These are phyloP conservation scores for Sycobia sp. DNA, from an alignment of 1,140 invertebrate species.

Conservation along the genomic window DNA sequence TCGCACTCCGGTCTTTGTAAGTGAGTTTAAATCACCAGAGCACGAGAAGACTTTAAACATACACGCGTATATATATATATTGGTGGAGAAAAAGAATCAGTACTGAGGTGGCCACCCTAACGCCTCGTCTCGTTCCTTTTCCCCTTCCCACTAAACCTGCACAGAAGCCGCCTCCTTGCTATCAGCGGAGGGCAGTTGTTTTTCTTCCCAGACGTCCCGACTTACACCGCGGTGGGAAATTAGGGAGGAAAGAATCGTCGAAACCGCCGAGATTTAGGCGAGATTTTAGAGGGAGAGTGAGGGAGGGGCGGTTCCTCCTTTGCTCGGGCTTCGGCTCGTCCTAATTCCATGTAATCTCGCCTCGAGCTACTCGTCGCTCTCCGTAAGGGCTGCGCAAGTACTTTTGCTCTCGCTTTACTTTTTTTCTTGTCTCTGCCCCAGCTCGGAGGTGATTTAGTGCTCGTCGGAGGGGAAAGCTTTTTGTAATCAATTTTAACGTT, in stretches of 20 bases:
- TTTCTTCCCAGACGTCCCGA: background rate
- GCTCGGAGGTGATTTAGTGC: too few species aligned
- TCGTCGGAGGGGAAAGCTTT: too few species aligned
- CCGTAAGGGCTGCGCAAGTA: too few species aligned
- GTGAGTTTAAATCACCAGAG: too few species aligned
- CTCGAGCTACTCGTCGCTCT: background rate
- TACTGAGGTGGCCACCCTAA: background rate
- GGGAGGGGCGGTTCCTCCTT: slow-evolving; percentile 12
- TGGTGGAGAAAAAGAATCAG: slow-evolving; percentile 4
- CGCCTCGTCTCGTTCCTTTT: too few species aligned
- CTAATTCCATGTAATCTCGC: slow-evolving; percentile 18
- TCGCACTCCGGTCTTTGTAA: too few species aligned
- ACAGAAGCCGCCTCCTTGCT: background rate
- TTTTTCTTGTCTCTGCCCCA: too few species aligned
- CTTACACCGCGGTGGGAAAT: slow-evolving; percentile 38
- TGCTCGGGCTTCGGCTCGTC: slow-evolving; percentile 4
- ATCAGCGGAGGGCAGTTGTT: slow-evolving; percentile 11
- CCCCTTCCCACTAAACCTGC: background rate
- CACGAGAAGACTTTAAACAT: background rate
- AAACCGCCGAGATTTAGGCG: slow-evolving; percentile 5
- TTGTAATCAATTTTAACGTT: too few species aligned
- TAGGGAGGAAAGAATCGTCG: slow-evolving; percentile 41
- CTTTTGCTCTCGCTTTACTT: too few species aligned
- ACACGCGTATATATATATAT: too few species aligned
- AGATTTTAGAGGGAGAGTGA: background rate